phyloP scores from a whole-genome alignment of 2,888 invertebrate genomes.

The Apamea anceps region DNA sequence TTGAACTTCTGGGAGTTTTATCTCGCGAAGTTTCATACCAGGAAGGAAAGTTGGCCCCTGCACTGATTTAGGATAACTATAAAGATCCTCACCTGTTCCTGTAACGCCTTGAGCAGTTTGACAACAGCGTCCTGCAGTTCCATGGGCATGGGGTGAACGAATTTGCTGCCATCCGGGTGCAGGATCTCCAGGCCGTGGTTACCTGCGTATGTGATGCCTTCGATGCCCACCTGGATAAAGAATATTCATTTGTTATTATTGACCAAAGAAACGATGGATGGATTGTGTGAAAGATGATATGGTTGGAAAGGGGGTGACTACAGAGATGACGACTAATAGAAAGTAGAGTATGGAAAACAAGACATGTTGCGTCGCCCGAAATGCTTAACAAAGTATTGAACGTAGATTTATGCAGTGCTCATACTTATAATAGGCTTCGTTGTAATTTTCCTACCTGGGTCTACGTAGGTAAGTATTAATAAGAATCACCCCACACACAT shows the following conservation, averaged over 20 bases:
- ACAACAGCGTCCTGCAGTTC: slow-evolving; percentile 95
- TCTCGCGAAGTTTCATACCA: not conserved
- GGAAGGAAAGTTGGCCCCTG: not conserved
- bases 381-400: not conserved
- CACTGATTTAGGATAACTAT: not conserved
- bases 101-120: slow-evolving; percentile 93
- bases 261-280: not conserved
- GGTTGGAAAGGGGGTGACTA: not conserved
- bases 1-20: not conserved
- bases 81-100: slow-evolving; percentile 92
- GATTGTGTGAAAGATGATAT: not conserved
- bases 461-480: not conserved
- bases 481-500: not conserved
- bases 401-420: not conserved
- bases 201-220: slow-evolving; percentile 97
- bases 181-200: slow-evolving; percentile 97
- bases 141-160: slow-evolving; percentile 97
- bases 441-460: not conserved
- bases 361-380: not conserved
- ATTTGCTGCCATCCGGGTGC: slow-evolving; percentile 97
- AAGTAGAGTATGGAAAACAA: not conserved
- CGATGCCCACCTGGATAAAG: slow-evolving; percentile 93
- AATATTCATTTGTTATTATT: not conserved
- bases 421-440: not conserved
- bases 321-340: not conserved